Base-by-base conservation (phyloP, 2,888 invertebrate genomes). In the Agonopterix subpropinquella region DNA sequence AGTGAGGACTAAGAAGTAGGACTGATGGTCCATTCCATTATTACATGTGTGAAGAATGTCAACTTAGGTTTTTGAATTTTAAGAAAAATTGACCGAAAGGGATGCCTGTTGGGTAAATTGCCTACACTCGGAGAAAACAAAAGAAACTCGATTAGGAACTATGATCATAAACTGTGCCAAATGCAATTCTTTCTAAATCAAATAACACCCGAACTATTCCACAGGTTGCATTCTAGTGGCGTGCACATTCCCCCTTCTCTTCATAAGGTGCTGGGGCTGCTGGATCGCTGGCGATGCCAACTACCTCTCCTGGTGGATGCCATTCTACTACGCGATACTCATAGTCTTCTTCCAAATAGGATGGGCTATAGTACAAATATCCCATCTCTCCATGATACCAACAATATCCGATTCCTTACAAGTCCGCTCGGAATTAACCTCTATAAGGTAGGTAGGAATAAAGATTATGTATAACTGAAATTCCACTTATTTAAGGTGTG, bases 341-440 rank as follows among this genome's bases (percentile, higher is more conserved):
- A 94, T 96, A 57, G 77, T 91, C 8, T 82, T 96, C 58, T 96
- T 97, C 80, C 98, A 98, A 86, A 93, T 95, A 58, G 98, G 98
- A 9, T 98, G 98, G 98, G 97, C 98, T 0, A 89, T 95, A 7
- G 95, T 95, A 1, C 98, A 98, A 88, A 97, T 98, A 63, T 95
- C 97, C 1, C 98, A 98, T 81, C 89, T 98, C 49, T 93, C 98
- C 1, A 92, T 98, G 77, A 97, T 98, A 63, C 96, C 98, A 1
- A 92, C 92, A 47, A 90, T 96, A 50, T 92, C 95, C 0, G 91
- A 91, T 44, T 91, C 91, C 57, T 89, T 93, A 44, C 86, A 91
- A 57, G 91, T 93, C 54, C 91, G 96, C 50, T 91, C 94, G 1
- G 94, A 95, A 61, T 88, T 96, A 54, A 95, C 95, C 43, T 94